Conservation (phyloP, 2,113 vertebrate genomes). For the Takifugu flavidus region DNA sequence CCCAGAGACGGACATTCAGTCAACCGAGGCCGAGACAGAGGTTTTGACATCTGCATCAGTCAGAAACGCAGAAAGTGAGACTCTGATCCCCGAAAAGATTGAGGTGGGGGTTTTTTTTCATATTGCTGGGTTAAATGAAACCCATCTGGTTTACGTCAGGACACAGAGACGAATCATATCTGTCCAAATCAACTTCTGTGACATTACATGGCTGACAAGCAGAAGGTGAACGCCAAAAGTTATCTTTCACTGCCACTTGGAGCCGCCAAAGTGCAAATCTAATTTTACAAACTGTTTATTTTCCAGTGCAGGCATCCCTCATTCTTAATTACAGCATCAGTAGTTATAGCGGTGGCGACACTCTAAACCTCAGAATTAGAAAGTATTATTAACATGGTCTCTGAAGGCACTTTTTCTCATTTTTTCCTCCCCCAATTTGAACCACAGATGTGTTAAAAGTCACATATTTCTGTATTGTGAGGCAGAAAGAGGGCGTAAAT, state of each 20-base stretch:
- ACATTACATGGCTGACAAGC: neutral
- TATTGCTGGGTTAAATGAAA: neutral
- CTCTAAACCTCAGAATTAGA: slow-evolving; percentile 12
- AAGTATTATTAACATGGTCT: slow-evolving; percentile 22
- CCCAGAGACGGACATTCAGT: neutral
- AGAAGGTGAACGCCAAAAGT: neutral
- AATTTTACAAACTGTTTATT: neutral
- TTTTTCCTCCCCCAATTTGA: slow-evolving; percentile 2
- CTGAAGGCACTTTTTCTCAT: slow-evolving; percentile 13
- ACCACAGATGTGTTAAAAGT: slow-evolving; percentile 49
- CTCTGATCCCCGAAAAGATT: neutral
- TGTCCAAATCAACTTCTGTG: neutral
- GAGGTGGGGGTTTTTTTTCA: neutral
- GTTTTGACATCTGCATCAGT: neutral
- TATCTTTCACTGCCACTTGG: slow-evolving; percentile 30
- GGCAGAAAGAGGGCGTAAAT: slow-evolving; percentile 47
- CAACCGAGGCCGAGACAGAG: slow-evolving; percentile 4
- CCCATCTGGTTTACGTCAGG: neutral
- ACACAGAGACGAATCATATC: neutral
- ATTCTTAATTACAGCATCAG: slow-evolving; percentile 11
- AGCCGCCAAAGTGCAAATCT: slow-evolving; percentile 35
- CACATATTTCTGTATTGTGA: slow-evolving; percentile 44
- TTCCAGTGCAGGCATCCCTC: slow-evolving; percentile 7
- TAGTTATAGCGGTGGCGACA: slow-evolving; percentile 19
- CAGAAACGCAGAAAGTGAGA: neutral